Conservation (phyloP, 2,797 vertebrate species). For the Craterocephalus amniculus region DNA sequence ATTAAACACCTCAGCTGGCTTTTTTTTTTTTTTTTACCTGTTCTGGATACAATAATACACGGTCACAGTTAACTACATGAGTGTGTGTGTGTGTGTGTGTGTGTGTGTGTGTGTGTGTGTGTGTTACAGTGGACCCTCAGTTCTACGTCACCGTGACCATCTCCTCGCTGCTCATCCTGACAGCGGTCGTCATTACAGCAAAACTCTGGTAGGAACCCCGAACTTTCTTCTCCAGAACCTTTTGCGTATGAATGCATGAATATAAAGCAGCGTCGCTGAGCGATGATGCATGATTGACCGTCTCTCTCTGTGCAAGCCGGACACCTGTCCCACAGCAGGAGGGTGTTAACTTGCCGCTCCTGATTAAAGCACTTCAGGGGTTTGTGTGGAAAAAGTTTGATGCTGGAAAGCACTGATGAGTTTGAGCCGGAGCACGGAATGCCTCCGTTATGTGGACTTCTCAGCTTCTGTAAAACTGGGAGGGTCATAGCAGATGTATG, state of each 20-base stretch:
- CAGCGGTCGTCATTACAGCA: constrained; percentile 83
- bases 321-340: constrained; percentile 25
- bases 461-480: background rate
- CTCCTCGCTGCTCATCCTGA: constrained; percentile 86
- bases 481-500: constrained; percentile 5
- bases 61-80: constrained; percentile 40
- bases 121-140: constrained; percentile 86
- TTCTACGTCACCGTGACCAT: constrained; percentile 89
- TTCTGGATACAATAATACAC: constrained; percentile 49
- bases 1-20: constrained; percentile 59
- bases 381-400: constrained; percentile 4
- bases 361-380: constrained; percentile 12
- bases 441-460: background rate
- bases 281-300: constrained; percentile 4
- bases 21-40: constrained; percentile 43
- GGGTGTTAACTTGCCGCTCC: background rate
- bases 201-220: constrained; percentile 86
- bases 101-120: constrained; percentile 63
- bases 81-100: constrained; percentile 69
- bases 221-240: constrained; percentile 23
- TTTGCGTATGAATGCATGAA: constrained; percentile 16
- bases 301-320: constrained; percentile 11
- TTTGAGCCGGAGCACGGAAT: background rate
- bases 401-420: background rate
- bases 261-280: constrained; percentile 16